These are phyloP conservation scores for Alcis repandata DNA, from an alignment of 2,888 invertebrate species.

Conservation along the genomic window DNA sequence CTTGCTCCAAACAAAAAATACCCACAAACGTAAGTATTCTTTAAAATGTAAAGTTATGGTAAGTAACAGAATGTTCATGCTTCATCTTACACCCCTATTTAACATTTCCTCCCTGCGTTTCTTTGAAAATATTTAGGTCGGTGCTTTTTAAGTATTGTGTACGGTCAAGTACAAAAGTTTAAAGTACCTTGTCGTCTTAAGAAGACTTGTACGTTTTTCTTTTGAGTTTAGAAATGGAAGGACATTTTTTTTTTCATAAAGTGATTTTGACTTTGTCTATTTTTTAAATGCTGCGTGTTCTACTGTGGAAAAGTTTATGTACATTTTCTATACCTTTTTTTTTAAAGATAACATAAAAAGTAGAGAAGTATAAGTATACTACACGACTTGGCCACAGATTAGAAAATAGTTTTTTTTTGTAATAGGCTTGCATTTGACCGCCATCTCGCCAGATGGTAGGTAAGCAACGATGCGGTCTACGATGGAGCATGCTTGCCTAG, in stretches of 20 bases:
- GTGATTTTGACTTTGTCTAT: background rate
- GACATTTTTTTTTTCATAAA: background rate
- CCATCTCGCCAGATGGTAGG: too few species aligned
- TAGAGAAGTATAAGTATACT: too few species aligned
- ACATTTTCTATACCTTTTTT: too few species aligned
- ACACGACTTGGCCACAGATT: too few species aligned
- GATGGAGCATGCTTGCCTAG: too few species aligned
- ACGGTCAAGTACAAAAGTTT: slow-evolving; percentile 24
- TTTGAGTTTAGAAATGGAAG: background rate
- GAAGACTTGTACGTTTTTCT: background rate
- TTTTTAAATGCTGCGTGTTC: too few species aligned
- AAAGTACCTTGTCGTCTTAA: slow-evolving; percentile 14
- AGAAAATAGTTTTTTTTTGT: too few species aligned
- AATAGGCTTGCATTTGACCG: too few species aligned
- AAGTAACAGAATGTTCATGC: slow-evolving; percentile 46
- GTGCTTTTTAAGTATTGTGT: slow-evolving; percentile 37
- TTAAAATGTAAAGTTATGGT: slow-evolving; percentile 50
- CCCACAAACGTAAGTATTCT: slow-evolving; percentile 34
- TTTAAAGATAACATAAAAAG: too few species aligned
- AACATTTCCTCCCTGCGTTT: slow-evolving; percentile 45
- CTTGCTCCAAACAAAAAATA: slow-evolving; percentile 26
- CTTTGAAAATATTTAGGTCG: slow-evolving; percentile 47
- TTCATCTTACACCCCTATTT: slow-evolving; percentile 46
- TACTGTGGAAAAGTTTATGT: too few species aligned
- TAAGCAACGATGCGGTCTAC: too few species aligned